Evolutionary conservation across 1,140 invertebrate genomes (phyloP).

Genomic region (Drosophila nannoptera): DNA sequence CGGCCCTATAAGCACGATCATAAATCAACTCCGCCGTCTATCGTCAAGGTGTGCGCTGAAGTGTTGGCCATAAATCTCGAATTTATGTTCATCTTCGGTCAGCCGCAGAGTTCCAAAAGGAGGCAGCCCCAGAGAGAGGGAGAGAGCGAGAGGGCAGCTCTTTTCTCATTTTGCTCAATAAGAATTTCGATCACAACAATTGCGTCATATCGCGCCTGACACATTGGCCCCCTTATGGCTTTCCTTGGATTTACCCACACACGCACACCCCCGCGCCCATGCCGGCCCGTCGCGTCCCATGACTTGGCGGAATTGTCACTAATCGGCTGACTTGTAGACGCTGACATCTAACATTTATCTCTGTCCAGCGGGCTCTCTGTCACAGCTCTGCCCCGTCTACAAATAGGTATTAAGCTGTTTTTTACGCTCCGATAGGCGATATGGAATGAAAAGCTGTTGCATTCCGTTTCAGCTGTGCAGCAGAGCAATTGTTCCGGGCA

Average conservation of each 20-base stretch:
- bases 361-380: constrained; percentile 48
- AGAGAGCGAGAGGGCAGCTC: not conserved
- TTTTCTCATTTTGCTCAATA: not conserved
- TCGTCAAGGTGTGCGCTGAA: constrained; percentile 59
- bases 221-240: constrained; percentile 44
- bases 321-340: constrained; percentile 44
- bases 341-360: constrained; percentile 57
- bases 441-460: no score
- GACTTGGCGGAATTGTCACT: constrained; percentile 45
- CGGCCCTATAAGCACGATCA: constrained; percentile 45
- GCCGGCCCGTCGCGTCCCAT: not conserved
- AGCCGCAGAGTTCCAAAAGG: constrained; percentile 16
- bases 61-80: constrained; percentile 68
- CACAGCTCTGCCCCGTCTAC: constrained; percentile 26
- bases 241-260: not conserved
- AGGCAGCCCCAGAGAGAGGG: not conserved
- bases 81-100: constrained; percentile 68
- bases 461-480: no score
- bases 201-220: constrained; percentile 51
- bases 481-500: no score
- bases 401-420: no score
- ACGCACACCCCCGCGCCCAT: not conserved
- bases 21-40: constrained; percentile 54
- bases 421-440: no score
- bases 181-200: constrained; percentile 29